Conservation (phyloP, 2,113 vertebrate species). For the Sceloporus undulatus region DNA sequence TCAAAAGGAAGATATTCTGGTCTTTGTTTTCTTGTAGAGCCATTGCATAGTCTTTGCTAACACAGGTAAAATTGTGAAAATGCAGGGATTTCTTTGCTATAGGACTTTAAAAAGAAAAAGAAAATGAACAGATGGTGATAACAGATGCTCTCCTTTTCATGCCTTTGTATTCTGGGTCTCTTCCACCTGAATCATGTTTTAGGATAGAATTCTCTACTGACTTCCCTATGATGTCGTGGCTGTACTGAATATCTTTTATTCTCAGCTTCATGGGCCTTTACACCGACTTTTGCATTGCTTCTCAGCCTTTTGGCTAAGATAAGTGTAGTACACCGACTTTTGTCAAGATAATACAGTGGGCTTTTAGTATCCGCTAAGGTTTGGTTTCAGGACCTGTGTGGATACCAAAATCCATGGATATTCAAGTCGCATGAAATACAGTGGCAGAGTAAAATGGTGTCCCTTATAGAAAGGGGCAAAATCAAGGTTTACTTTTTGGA, state of each 20-base stretch:
- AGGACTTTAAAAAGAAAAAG: conserved; percentile 1
- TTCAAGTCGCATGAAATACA: too few species aligned
- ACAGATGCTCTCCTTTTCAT: not conserved
- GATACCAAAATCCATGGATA: too few species aligned
- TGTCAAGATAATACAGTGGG: too few species aligned
- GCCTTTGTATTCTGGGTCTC: not conserved
- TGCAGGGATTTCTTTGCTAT: not conserved
- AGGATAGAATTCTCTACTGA: not conserved
- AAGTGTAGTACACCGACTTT: too few species aligned
- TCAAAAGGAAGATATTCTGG: not conserved
- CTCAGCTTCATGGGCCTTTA: conserved; percentile 38
- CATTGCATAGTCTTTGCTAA: not conserved
- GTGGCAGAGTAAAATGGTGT: too few species aligned
- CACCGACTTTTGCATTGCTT: not conserved
- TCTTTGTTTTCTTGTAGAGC: not conserved
- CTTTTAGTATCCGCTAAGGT: too few species aligned
- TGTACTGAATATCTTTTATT: conserved; percentile 29
- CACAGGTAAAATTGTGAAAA: conserved; percentile 11
- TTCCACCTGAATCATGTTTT: conserved; percentile 34
- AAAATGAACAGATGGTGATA: not conserved
- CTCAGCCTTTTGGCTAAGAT: too few species aligned
- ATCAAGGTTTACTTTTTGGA: too few species aligned
- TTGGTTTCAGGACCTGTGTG: too few species aligned
- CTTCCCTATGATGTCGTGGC: conserved; percentile 22
- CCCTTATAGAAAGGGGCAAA: too few species aligned